phyloP scores from a whole-genome alignment of 2,113 vertebrate genomes.

The Peromyscus leucopus region DNA sequence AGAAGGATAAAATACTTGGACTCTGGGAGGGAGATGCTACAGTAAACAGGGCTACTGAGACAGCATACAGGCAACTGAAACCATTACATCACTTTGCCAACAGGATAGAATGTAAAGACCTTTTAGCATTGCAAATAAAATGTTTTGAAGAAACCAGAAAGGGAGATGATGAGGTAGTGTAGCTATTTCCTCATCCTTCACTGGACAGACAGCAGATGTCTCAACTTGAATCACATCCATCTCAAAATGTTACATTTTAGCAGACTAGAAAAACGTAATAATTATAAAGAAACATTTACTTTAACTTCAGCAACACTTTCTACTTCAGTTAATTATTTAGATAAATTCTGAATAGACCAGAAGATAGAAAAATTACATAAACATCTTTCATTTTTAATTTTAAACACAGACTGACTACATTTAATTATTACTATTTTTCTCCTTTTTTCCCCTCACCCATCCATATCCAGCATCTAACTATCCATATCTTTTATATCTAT shows the following conservation, averaged over 20 bases:
- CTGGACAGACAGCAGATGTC: constrained; percentile 60
- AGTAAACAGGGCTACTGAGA: background rate
- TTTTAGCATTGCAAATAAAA: background rate
- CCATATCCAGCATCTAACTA: background rate
- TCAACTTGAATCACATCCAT: constrained; percentile 56
- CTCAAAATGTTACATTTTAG: constrained; percentile 18
- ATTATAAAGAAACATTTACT: background rate
- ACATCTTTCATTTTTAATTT: constrained; percentile 9
- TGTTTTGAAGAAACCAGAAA: constrained; percentile 41
- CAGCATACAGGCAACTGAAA: background rate
- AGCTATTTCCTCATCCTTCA: constrained; percentile 10
- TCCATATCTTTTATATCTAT: background rate
- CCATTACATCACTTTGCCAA: background rate
- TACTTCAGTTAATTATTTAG: background rate
- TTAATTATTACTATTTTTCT: background rate
- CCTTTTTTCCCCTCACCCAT: background rate
- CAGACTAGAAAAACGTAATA: constrained; percentile 38
- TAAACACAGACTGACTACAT: background rate
- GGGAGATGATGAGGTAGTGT: background rate
- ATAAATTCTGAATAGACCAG: constrained; percentile 20
- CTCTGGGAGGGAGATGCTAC: background rate
- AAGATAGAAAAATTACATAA: constrained; percentile 26
- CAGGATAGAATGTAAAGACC: background rate
- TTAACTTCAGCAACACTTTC: background rate
- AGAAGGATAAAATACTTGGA: background rate